Evolutionary conservation across 2,888 invertebrate species (phyloP), one percentile per base, ranked within the genome.

Genomic region (Subacronicta megacephala): DNA sequence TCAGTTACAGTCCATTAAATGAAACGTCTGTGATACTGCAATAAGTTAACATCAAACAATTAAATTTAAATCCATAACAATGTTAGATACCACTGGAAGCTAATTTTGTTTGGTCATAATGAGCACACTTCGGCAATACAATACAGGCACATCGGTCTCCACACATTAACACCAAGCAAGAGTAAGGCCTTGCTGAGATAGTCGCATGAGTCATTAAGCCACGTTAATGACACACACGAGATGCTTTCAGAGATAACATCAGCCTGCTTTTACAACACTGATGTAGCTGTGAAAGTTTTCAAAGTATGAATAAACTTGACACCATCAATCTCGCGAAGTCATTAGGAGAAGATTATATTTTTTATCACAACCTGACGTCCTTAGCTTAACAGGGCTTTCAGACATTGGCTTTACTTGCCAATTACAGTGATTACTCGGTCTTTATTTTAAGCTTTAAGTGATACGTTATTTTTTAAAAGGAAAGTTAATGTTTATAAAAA

Each of bases 161-260:
- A 15, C 23, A 41, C 50, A 71, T 59, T 71, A 62, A 57, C 37
- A 36, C 31, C 17, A 49, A 38, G 40, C 23, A 38, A 18, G 46
- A 37, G 43, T 20, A 45, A 33, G 16, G 36, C 38, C 16, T 33
- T 26, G 38, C 50, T 16, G 62, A 42, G 38, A 72, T 62, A 67
- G 68, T 51, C 62, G 42, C 40, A 52, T 44, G 49, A 58, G 49
- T 60, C 62, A 62, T 72, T 72, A 75, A 54, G 26, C 45, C 41
- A 23, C 50, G 43, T 46, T 74, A 72, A 72, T 72, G 68, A 36
- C 52, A 60, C 54, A 52, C 63, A 59, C 17, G 57, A 62, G 54
- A 72, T 46, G 46, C 59, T 60, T 72, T 62, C 50, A 52, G 62
- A 62, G 62, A 75, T 67, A 62, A 62, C 49, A 72, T 68, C 56